Evolutionary conservation across 2,797 vertebrate genomes (phyloP), one percentile per base, ranked within the genome.

Genomic region (Phylloscopus collybita): DNA sequence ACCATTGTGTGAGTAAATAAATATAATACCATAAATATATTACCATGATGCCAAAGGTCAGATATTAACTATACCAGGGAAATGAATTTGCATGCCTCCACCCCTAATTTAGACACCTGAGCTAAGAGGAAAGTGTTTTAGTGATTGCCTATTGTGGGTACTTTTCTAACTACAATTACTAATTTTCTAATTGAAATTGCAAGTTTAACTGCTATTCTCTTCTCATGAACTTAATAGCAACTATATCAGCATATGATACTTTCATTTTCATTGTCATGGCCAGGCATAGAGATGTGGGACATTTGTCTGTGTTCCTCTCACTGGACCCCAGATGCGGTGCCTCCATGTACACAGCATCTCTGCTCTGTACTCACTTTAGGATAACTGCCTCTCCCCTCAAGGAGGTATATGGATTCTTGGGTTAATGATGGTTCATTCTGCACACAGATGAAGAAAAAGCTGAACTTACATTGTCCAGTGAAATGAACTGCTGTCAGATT

Each of bases 251-350:
- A 32, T 59, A 30, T 23, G 13, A 34, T 57, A 29, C 42, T 62
- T 53, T 13, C 38, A 14, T 16, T 78, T 80, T 50, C 44, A 16
- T 42, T 11, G 0, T 19, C 34, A 15, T 25, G 32, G 16, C 9
- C 36, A 67, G 38, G 40, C 26, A 50, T 13, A 45, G 56, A 59
- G 7, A n/a, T 59, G 5, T 19, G 21, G 45, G 18, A 32, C 7
- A 13, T 2, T 36, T 26, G 8, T 32, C 9, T 40, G 3, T 34
- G 8, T 47, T 65, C 17, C 53, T 59, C 5, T 66, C 36, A 5
- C 3, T 32, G 60, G 32, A 29, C 0, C 1, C 16, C 3, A 2
- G 27, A 10, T 8, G 18, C 5, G 5, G 9, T 36, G 32, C 16
- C 25, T 60, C 10, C 16, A 9, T 5, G 9, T 11, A 16, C 9